Conservation (phyloP, 2,797 vertebrate genomes). For the Pempheris klunzingeri region DNA sequence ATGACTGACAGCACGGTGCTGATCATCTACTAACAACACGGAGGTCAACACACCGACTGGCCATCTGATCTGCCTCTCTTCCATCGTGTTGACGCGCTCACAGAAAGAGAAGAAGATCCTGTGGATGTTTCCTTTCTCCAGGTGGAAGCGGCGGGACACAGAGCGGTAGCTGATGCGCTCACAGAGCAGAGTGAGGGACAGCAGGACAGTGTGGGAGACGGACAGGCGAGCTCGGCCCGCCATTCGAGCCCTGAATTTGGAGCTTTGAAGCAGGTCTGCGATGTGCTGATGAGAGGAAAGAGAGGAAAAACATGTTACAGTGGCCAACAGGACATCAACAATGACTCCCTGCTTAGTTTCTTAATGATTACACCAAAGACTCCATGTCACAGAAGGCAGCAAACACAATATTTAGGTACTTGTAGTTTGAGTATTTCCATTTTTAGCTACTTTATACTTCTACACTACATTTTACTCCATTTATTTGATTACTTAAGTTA, state of each 20-base stretch:
- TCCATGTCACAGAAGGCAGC: no score
- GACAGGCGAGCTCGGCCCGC: constrained; percentile 84
- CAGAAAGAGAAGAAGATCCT: constrained; percentile 88
- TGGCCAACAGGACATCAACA: no score
- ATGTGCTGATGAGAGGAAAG: constrained; percentile 70
- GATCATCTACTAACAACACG: neutral
- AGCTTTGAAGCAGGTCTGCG: constrained; percentile 80
- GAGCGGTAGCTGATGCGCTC: constrained; percentile 83
- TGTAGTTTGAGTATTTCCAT: no score
- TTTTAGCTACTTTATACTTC: no score
- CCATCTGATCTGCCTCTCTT: constrained; percentile 77
- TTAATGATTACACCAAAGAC: no score
- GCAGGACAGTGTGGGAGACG: constrained; percentile 80
- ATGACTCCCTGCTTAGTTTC: no score
- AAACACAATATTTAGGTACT: no score
- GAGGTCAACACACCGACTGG: constrained; percentile 72
- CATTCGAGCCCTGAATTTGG: constrained; percentile 76
- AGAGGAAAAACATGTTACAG: neutral
- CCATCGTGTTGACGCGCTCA: constrained; percentile 77
- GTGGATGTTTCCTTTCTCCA: constrained; percentile 88
- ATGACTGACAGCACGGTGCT: neutral
- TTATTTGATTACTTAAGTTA: no score
- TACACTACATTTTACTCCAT: no score
- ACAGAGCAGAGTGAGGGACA: constrained; percentile 84
- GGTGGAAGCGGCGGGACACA: constrained; percentile 81